Evolutionary conservation across 2,797 vertebrate genomes (phyloP), one percentile per base, ranked within the genome.

Genomic region (Notolepis coatsorum): DNA sequence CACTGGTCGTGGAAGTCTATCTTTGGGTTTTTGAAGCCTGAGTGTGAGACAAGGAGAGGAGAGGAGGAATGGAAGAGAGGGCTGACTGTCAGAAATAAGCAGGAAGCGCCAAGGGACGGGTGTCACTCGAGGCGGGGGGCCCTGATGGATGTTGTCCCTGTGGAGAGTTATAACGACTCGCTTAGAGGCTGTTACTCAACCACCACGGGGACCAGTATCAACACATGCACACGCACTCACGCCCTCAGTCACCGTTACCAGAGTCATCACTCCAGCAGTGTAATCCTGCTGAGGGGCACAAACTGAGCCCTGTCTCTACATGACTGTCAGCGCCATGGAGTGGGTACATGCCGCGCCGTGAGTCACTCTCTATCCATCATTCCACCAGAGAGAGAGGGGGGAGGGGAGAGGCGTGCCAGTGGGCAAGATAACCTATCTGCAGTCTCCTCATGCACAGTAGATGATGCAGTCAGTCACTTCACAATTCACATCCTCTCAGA

Each of bases 61-160:
- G 52, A 18, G 4, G 18, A 18, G 5, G 12, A 9, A n/a, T 24
- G 33, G 39, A 60, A 15, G 38, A 39, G 49, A 62, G 56, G 59
- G 41, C 28, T 71, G 67, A 74, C 35, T 67, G 68, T 78, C 77
- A 77, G 61, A 77, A 67, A 84, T 80, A 84, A 49, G n/a, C 66
- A 49, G 51, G 12, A 18, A 54, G 12, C 61, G 54, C n/a, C n/a
- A n/a, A 78, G 51, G 42, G 70, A 63, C 39, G 61, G 69, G 66
- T 74, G 71, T 79, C 77, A 81, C 61, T 74, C 84, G 21, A 72
- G 59, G 65, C 69, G 39, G 48, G 23, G 25, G 56, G 68, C 59
- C 49, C 83, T 89, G 83, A 90, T 77, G 77, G 74, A 79, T 83
- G 79, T 67, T 65, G 83, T 84, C 78, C 75, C 82, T 46, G 67